These are phyloP conservation scores for Heteromyza rotundicornis DNA, from an alignment of 2,888 invertebrate species.

Conservation along the genomic window DNA sequence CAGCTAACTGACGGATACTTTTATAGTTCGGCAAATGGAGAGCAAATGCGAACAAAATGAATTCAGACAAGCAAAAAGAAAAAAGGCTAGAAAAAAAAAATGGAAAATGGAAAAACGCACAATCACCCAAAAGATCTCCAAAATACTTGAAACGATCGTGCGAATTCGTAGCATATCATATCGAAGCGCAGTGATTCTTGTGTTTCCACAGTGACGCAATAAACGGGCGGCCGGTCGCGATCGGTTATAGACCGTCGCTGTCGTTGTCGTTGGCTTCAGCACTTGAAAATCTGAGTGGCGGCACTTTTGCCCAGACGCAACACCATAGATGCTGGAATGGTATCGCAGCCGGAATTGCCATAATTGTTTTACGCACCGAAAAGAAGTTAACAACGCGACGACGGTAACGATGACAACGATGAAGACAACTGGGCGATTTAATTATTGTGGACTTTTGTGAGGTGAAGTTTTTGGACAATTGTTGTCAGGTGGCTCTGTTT, in stretches of 20 bases:
- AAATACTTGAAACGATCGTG: neutral
- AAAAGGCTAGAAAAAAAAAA: constrained; percentile 12
- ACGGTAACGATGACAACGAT: too few species aligned
- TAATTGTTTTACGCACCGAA: too few species aligned
- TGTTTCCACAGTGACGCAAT: neutral
- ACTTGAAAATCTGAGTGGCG: neutral
- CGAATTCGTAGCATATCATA: neutral
- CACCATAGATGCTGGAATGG: too few species aligned
- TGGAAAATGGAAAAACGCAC: constrained; percentile 23
- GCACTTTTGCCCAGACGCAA: neutral
- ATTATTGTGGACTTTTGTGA: too few species aligned
- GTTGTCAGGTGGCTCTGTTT: too few species aligned
- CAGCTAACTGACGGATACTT: constrained; percentile 43
- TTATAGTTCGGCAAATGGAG: constrained; percentile 36
- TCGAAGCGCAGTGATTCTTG: neutral
- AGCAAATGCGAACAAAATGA: neutral
- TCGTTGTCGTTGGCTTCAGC: too few species aligned
- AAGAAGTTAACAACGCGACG: too few species aligned
- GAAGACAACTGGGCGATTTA: too few species aligned
- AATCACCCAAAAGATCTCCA: constrained; percentile 27
- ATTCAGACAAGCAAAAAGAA: neutral
- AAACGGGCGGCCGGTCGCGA: too few species aligned
- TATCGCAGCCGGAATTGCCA: too few species aligned
- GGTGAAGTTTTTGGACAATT: too few species aligned
- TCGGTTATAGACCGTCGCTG: too few species aligned